phyloP scores from a whole-genome alignment of 2,888 invertebrate species.

The Hirtodrosophila trivittata region DNA sequence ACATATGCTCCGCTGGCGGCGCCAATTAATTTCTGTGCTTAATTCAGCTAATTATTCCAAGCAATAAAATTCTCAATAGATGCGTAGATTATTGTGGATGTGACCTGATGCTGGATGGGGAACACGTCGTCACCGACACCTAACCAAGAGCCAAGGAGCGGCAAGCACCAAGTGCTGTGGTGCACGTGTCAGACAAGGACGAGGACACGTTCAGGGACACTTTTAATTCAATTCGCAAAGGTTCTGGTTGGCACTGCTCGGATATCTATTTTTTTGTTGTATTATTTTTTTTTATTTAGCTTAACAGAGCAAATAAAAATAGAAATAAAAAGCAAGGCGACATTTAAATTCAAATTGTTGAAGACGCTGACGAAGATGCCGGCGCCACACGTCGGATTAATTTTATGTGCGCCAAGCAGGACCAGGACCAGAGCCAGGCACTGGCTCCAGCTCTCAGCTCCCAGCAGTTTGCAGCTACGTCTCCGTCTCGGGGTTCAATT shows the following conservation, averaged over 20 bases:
- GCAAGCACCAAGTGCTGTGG: background rate
- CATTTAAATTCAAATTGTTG: constrained; percentile 79
- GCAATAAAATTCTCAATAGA: constrained; percentile 78
- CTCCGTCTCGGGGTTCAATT: constrained; percentile 57
- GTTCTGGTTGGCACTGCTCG: constrained; percentile 59
- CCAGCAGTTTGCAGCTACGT: background rate
- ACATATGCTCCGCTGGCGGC: constrained; percentile 60
- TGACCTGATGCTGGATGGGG: constrained; percentile 10
- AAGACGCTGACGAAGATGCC: constrained; percentile 73
- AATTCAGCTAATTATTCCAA: constrained; percentile 77
- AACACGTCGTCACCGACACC: constrained; percentile 29
- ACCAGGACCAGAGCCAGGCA: constrained; percentile 15
- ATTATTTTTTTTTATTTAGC: constrained; percentile 51
- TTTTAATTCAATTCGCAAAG: constrained; percentile 78
- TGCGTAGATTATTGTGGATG: constrained; percentile 48
- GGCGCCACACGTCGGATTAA: constrained; percentile 82
- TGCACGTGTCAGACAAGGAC: constrained; percentile 51
- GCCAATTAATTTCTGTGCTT: constrained; percentile 78
- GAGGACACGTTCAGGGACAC: constrained; percentile 73
- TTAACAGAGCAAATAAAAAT: constrained; percentile 62
- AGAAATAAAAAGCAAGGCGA: constrained; percentile 57
- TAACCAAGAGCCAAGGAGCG: constrained; percentile 22
- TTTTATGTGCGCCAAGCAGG: constrained; percentile 73
- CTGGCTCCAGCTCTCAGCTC: background rate
- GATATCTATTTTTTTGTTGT: constrained; percentile 12